Percentiles rank a stretch among this genome's conserved stretches.
phyloP scores from a whole-genome alignment of 2,888 invertebrate genomes.

The Boloria selene region DNA sequence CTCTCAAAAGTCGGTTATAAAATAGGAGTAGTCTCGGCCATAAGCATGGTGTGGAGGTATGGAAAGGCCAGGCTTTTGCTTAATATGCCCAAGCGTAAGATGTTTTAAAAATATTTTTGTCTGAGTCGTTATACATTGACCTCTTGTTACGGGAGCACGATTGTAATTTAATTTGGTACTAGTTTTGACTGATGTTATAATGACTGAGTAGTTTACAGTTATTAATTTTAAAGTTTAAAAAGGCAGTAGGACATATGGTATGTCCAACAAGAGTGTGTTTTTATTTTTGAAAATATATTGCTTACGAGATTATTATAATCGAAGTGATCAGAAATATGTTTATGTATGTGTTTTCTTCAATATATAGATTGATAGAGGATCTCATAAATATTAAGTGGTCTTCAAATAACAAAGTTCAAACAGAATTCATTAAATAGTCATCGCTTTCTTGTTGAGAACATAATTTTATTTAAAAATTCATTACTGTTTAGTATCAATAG shows the following conservation, averaged over 20 bases:
- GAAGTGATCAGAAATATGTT: not conserved
- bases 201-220: not conserved
- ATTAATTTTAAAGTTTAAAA: too few species aligned
- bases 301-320: not conserved
- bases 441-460: slow-evolving; percentile 15
- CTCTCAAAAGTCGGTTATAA: slow-evolving; percentile 61
- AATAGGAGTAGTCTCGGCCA: slow-evolving; percentile 63
- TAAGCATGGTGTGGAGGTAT: slow-evolving; percentile 52
- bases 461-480: slow-evolving; percentile 8
- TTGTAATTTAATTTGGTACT: slow-evolving; percentile 41
- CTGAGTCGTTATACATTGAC: slow-evolving; percentile 36
- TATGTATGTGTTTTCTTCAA: slow-evolving; percentile 17
- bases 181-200: not conserved
- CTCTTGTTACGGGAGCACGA: slow-evolving; percentile 39
- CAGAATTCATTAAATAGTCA: slow-evolving; percentile 25
- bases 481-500: not conserved
- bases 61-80: slow-evolving; percentile 65
- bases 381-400: slow-evolving; percentile 34
- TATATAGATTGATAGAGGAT: slow-evolving; percentile 18
- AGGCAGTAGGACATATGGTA: too few species aligned
- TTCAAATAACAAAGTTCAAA: slow-evolving; percentile 29
- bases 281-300: not conserved
- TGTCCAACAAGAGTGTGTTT: too few species aligned
- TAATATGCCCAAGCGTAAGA: slow-evolving; percentile 75
- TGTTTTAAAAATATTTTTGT: slow-evolving; percentile 58